A percentile compares a stretch with the other conserved stretches of the same genome.
These are phyloP conservation scores for Peucedramus taeniatus DNA, from an alignment of 2,113 vertebrate genomes.

Conservation along the genomic window DNA sequence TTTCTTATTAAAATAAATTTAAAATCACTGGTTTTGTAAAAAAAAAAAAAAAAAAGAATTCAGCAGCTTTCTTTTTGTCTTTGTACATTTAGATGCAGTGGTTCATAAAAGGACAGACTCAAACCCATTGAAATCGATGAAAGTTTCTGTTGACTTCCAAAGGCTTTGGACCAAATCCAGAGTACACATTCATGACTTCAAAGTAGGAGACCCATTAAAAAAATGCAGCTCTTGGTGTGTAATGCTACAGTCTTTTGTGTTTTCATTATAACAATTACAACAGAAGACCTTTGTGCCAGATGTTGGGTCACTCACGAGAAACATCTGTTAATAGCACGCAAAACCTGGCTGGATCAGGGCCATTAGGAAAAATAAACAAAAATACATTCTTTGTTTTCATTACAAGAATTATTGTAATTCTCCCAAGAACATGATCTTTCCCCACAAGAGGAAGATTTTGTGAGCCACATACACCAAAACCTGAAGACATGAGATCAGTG, in stretches of 20 bases:
- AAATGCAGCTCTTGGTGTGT: conserved; percentile 45
- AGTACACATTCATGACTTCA: conserved; percentile 33
- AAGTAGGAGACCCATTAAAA: conserved; percentile 25
- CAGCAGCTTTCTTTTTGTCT: background rate
- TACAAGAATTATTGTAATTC: conserved; percentile 54
- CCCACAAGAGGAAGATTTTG: conserved; percentile 33
- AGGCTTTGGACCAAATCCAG: conserved; percentile 23
- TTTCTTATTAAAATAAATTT: background rate
- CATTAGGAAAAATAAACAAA: conserved; percentile 62
- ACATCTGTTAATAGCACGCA: conserved; percentile 60
- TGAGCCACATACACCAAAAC: conserved; percentile 7
- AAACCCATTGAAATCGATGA: conserved; percentile 3
- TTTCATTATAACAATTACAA: conserved; percentile 60
- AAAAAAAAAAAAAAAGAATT: background rate
- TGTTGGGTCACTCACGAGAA: conserved; percentile 47
- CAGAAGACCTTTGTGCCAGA: conserved; percentile 57
- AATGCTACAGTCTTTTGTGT: conserved; percentile 31
- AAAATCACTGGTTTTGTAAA: background rate
- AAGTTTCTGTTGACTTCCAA: conserved; percentile 33
- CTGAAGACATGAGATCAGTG: background rate
- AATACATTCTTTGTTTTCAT: conserved; percentile 43
- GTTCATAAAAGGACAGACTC: background rate
- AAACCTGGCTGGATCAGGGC: conserved; percentile 53
- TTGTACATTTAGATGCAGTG: background rate
- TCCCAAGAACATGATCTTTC: conserved; percentile 52